Conservation (phyloP, 2,888 invertebrate genomes). For the Melikaiella ostensackeni region DNA sequence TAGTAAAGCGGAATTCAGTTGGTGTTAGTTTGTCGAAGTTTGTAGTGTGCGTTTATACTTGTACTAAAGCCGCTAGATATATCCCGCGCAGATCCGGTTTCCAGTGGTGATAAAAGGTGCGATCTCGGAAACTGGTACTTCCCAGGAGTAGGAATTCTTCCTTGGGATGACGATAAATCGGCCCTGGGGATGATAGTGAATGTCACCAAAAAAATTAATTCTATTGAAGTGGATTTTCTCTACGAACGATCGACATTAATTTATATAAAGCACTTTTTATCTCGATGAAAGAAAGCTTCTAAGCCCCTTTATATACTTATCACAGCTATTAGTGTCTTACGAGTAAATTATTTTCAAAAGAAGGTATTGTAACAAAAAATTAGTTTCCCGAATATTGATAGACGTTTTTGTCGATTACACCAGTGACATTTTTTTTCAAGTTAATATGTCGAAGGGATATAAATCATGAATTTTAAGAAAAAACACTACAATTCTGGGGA, state of each 20-base stretch:
- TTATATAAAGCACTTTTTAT: constrained; percentile 23
- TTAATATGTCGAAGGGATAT: no score
- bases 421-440: no score
- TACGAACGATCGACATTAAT: background rate
- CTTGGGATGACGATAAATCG: constrained; percentile 16
- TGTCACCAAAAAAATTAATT: constrained; percentile 28
- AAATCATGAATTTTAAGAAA: no score
- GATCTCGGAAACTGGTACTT: constrained; percentile 26
- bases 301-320: constrained; percentile 7
- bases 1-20: background rate
- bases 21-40: constrained; percentile 26
- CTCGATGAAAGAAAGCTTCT: constrained; percentile 12
- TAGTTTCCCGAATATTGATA: no score
- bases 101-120: constrained; percentile 25
- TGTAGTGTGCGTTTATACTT: background rate
- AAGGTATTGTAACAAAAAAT: no score
- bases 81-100: constrained; percentile 11
- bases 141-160: constrained; percentile 9
- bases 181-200: constrained; percentile 11
- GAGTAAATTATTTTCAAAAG: no score
- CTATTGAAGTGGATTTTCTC: constrained; percentile 1
- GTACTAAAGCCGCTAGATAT: constrained; percentile 2
- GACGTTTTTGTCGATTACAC: no score
- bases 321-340: background rate
- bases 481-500: no score